Evolutionary conservation across 2,888 invertebrate genomes (phyloP), one percentile per base, ranked within the genome.

Genomic region (Platerodrilus igneus): DNA sequence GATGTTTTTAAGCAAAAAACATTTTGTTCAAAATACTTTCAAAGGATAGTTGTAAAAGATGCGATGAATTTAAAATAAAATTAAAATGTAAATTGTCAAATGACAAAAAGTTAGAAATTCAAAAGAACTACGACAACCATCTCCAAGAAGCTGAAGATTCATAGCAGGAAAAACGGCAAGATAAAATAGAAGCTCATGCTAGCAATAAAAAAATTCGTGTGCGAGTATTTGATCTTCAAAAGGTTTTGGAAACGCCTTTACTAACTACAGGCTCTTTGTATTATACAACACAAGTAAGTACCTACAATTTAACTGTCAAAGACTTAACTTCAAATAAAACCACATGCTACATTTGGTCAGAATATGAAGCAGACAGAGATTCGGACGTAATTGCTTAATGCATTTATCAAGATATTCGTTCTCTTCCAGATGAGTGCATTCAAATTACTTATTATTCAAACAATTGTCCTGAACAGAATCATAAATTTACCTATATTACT

Each of bases 161-260:
- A n/a, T n/a, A n/a, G n/a, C n/a, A n/a, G n/a, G n/a, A n/a, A n/a
- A n/a, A n/a, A n/a, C n/a, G n/a, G n/a, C n/a, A n/a, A n/a, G n/a
- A n/a, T n/a, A n/a, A n/a, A n/a, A n/a, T n/a, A n/a, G n/a, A n/a
- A n/a, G n/a, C n/a, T n/a, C n/a, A n/a, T n/a, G n/a, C n/a, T n/a
- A n/a, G n/a, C n/a, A n/a, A n/a, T n/a, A n/a, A n/a, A n/a, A n/a
- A n/a, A n/a, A n/a, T n/a, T n/a, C n/a, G n/a, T n/a, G n/a, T n/a
- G n/a, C n/a, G n/a, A n/a, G n/a, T n/a, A n/a, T n/a, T n/a, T n/a
- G n/a, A n/a, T n/a, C n/a, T n/a, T n/a, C n/a, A n/a, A n/a, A n/a
- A n/a, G n/a, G n/a, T n/a, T n/a, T n/a, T n/a, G n/a, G n/a, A 26
- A 26, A 26, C 26, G 8, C 26, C 26, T 5, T 26, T 26, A 26